These are phyloP conservation scores for Micrasema longulum DNA, from an alignment of 1,140 invertebrate species.

Conservation along the genomic window DNA sequence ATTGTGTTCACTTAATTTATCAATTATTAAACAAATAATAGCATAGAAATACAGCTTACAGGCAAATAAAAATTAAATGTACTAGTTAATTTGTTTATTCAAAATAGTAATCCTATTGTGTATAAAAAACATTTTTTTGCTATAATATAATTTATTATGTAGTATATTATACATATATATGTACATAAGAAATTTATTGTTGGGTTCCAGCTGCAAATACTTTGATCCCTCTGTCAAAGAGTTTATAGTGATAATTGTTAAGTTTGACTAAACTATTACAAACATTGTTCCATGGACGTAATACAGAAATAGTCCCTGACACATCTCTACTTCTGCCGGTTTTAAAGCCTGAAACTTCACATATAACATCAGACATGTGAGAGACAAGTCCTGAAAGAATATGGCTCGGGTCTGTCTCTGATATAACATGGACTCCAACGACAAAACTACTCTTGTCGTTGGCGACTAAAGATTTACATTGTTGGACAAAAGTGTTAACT, in stretches of 20 bases:
- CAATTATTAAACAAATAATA: no score
- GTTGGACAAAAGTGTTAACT: conserved; percentile 69
- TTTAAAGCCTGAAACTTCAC: conserved; percentile 73
- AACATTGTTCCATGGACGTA: conserved; percentile 62
- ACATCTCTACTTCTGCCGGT: conserved; percentile 77
- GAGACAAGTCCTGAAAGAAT: conserved; percentile 70
- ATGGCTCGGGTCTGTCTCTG: conserved; percentile 68
- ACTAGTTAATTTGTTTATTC: no score
- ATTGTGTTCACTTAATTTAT: no score
- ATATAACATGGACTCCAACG: conserved; percentile 64
- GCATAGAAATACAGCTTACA: no score
- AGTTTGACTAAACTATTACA: conserved; percentile 59
- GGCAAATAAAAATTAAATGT: no score
- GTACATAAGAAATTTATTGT: no score
- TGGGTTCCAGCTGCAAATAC: conserved; percentile 72
- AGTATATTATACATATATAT: no score
- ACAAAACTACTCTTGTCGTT: conserved; percentile 59
- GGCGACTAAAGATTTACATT: conserved; percentile 59
- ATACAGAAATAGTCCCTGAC: conserved; percentile 73
- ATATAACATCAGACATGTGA: conserved; percentile 72
- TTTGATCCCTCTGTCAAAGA: conserved; percentile 78
- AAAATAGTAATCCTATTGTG: no score
- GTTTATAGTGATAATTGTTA: conserved; percentile 73
- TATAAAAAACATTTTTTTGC: no score
- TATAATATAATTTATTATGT: no score